Percentiles rank a stretch among this genome's conserved stretches.
These are phyloP conservation scores for Pangasius djambal DNA, from an alignment of 2,797 vertebrate species.

Conservation along the genomic window DNA sequence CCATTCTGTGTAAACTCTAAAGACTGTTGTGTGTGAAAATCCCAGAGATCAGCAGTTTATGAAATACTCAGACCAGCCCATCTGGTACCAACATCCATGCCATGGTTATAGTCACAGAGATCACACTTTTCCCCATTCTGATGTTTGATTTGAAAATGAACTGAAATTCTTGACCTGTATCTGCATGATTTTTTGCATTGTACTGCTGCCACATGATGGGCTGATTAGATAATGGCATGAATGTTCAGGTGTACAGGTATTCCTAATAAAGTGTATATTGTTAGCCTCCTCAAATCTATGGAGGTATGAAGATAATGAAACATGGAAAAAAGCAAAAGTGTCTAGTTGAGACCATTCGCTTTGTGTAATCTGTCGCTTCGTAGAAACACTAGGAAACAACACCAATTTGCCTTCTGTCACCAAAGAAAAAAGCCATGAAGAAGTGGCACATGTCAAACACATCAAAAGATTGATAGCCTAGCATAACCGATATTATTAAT, in stretches of 20 bases:
- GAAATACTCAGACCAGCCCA: not conserved
- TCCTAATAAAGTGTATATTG: not conserved
- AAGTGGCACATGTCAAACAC: not conserved
- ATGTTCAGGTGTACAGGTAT: too few relatives aligned
- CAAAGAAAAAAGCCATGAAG: not conserved
- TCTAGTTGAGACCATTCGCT: conserved; percentile 39
- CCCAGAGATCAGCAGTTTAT: not conserved
- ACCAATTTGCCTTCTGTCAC: not conserved
- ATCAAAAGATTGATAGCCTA: conserved; percentile 3
- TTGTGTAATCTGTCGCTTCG: conserved; percentile 59
- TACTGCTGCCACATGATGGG: not conserved
- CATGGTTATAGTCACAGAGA: not conserved
- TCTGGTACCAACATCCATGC: not conserved
- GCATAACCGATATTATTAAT: conserved; percentile 5
- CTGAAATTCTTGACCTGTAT: not conserved
- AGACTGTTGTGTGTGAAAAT: not conserved
- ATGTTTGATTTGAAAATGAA: not conserved
- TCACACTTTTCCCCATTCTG: not conserved
- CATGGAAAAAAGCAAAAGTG: not conserved
- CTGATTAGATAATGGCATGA: too few relatives aligned
- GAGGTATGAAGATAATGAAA: not conserved
- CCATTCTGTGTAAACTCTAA: not conserved
- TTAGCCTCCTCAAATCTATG: not conserved
- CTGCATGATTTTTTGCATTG: not conserved
- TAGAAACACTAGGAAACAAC: conserved; percentile 17